Base-by-base conservation (phyloP, 2,797 vertebrate species). In the Sebastes taczanowskii region DNA sequence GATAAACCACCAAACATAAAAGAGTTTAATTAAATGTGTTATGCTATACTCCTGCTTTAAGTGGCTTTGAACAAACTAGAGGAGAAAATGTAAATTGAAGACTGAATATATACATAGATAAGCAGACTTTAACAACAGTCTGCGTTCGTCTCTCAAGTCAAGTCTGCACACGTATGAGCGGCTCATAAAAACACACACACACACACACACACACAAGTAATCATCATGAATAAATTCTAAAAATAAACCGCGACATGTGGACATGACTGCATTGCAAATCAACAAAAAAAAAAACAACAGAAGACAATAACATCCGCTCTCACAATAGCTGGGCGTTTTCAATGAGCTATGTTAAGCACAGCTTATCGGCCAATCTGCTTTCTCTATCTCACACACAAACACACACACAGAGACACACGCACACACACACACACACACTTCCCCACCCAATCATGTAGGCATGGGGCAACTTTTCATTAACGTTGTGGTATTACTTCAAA, bases 401-500 rank as follows among this genome's bases (percentile, higher is more conserved):
- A 68, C 61, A n/a, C 46, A 63, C 74, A 68, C 65, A 27, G n/a
- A 38, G 61, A 53, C 68, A 30, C 74, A 27, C 76, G 29, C 77
- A 29, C 27, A 29, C 27, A 27, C 62, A 69, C 56, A 62, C 82
- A 79, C 49, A 75, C 58, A 35, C 46, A 46, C 59, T 46, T 56
- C 66, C 56, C n/a, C 34, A 30, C 25, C 27, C 71, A 81, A 46
- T 71, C 74, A 71, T 75, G 67, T 77, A 68, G 87, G 75, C 86
- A 89, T 13, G 59, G 82, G 88, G 86, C 88, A 91, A 90, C 88
- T 91, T 93, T 93, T 94, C 92, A 94, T 94, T 92, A 93, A 90
- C 68, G 53, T 88, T 71, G 76, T 81, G 83, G 85, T 93, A 90
- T 95, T 93, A 91, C 89, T 92, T 92, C 89, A 93, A 94, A 94